Conservation (phyloP, 2,888 invertebrate species). For the Drosophila rubida region DNA sequence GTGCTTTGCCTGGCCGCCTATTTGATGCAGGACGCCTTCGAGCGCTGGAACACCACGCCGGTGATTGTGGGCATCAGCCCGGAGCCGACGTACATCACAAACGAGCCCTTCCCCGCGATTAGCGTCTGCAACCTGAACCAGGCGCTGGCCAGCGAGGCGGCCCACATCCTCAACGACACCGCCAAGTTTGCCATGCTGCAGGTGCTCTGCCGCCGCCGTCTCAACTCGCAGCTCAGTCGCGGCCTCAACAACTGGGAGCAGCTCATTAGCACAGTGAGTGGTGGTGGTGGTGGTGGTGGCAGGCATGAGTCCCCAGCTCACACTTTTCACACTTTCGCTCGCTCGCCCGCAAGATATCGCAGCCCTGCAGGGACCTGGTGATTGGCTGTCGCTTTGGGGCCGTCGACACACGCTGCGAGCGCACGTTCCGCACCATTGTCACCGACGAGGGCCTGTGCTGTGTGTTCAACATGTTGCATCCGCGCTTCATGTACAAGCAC, state of each 20-base stretch:
- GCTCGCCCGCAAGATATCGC: conserved; percentile 89
- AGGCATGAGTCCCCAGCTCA: no score
- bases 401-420: conserved; percentile 87
- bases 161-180: conserved; percentile 78
- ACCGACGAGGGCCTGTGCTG: conserved; percentile 94
- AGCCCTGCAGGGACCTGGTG: conserved; percentile 90
- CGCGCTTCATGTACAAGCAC: conserved; percentile 80
- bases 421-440: conserved; percentile 90
- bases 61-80: conserved; percentile 92
- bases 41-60: conserved; percentile 90
- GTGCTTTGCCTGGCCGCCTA: conserved; percentile 89
- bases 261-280: conserved; percentile 73
- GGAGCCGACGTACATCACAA: conserved; percentile 88
- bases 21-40: conserved; percentile 90
- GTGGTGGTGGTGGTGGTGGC: no score
- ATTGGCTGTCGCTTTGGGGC: conserved; percentile 89
- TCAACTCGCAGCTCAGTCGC: conserved; percentile 40
- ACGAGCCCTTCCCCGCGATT: conserved; percentile 92
- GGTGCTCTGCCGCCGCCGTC: conserved; percentile 71
- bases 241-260: conserved; percentile 72
- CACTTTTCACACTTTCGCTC: no score
- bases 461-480: conserved; percentile 91
- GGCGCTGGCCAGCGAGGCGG: conserved; percentile 88
- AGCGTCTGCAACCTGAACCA: conserved; percentile 95
- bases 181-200: conserved; percentile 74